Conservation (phyloP, 2,888 invertebrate genomes). For the Oxytorus armatus region DNA sequence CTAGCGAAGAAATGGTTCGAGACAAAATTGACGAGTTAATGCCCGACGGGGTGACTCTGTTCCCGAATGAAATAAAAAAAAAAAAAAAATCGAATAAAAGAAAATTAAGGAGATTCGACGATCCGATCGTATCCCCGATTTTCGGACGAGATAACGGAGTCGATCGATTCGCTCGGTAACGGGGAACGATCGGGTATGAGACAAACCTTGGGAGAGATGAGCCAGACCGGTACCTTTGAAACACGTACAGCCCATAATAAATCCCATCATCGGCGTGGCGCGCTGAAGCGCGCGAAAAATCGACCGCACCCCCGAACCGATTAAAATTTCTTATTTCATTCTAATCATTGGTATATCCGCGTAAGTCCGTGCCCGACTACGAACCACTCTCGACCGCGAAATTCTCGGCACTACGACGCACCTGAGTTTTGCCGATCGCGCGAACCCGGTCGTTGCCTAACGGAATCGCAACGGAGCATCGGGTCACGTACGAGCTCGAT, state of each 20-base stretch:
- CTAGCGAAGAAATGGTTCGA: no score
- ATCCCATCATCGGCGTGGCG: constrained; percentile 91
- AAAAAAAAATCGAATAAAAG: no score
- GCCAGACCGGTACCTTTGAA: constrained; percentile 90
- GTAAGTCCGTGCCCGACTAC: background rate
- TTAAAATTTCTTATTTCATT: constrained; percentile 11
- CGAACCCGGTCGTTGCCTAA: background rate
- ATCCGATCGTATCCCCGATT: no score
- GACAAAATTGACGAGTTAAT: no score
- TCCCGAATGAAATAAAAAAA: no score
- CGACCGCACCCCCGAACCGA: constrained; percentile 70
- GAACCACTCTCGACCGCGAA: constrained; percentile 11
- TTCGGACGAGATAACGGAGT: no score
- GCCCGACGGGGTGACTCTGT: no score
- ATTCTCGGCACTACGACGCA: background rate
- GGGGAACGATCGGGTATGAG: background rate
- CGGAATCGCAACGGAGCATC: constrained; percentile 33
- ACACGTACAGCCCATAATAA: constrained; percentile 97
- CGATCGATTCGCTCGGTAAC: background rate
- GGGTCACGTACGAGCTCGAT: constrained; percentile 39
- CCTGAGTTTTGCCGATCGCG: constrained; percentile 23
- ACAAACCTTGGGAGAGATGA: constrained; percentile 83
- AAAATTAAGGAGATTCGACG: no score
- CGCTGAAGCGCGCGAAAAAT: constrained; percentile 67
- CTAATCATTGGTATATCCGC: no score